Percentiles rank a stretch among this genome's conserved stretches.
Conservation (phyloP, 2,113 vertebrate genomes). For the Esox niger region DNA sequence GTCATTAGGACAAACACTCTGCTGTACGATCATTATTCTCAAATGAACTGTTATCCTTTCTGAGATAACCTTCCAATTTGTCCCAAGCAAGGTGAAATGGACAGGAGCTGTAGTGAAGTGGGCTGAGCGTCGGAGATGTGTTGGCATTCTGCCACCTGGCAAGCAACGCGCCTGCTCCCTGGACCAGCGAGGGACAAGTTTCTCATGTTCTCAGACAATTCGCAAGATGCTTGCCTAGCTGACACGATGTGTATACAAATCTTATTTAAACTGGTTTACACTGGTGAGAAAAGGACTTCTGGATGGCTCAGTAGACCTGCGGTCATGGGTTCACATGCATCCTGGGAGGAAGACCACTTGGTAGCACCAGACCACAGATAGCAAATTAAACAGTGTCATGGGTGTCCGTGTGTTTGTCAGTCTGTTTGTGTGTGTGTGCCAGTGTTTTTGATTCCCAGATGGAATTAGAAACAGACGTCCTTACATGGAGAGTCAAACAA, state of each 20-base stretch:
- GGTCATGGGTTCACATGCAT: not conserved
- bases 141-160: constrained; percentile 17
- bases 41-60: too few species aligned
- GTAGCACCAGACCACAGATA: constrained; percentile 41
- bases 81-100: not conserved
- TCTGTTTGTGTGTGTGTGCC: too few species aligned
- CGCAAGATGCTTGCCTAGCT: not conserved
- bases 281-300: not conserved
- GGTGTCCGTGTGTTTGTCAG: too few species aligned
- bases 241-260: not conserved
- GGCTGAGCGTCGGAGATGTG: not conserved
- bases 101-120: not conserved
- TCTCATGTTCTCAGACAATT: not conserved
- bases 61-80: constrained; percentile 8
- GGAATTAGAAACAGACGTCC: too few species aligned
- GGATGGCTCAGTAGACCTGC: too few species aligned
- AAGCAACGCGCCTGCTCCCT: not conserved
- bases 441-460: too few species aligned
- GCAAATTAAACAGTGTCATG: too few species aligned
- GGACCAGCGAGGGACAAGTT: not conserved
- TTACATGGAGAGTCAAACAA: too few species aligned
- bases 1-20: too few species aligned
- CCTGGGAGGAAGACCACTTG: constrained; percentile 35
- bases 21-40: too few species aligned
- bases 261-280: not conserved